These are phyloP conservation scores for Hybognathus amarus DNA, from an alignment of 2,797 vertebrate species.

Conservation along the genomic window DNA sequence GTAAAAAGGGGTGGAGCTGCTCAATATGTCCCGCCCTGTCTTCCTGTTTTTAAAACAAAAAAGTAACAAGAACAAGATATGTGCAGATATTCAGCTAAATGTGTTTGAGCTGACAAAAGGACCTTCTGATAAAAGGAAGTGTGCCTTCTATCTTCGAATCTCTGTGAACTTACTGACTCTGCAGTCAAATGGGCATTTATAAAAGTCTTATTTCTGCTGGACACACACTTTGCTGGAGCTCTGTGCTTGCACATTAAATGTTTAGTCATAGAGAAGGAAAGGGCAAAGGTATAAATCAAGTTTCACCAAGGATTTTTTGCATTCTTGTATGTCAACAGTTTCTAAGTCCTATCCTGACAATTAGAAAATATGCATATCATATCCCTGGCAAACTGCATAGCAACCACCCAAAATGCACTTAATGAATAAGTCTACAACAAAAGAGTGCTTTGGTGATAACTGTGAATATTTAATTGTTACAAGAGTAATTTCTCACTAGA, in stretches of 20 bases:
- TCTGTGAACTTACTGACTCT: background rate
- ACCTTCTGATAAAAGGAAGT: constrained; percentile 10
- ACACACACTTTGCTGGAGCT: constrained; percentile 26
- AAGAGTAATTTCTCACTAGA: no score
- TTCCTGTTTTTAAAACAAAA: background rate
- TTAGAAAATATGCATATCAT: background rate
- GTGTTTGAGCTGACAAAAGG: background rate
- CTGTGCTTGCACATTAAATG: constrained; percentile 47
- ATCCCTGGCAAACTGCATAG: no score
- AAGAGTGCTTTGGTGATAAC: no score
- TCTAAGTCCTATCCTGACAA: background rate
- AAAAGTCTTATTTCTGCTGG: constrained; percentile 58
- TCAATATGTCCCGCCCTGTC: no score
- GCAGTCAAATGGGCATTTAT: constrained; percentile 39
- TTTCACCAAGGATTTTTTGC: constrained; percentile 37
- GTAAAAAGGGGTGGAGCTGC: no score
- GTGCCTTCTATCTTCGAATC: background rate
- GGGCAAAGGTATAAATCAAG: constrained; percentile 59
- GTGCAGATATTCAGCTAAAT: background rate
- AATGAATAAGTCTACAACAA: no score
- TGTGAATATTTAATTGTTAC: no score
- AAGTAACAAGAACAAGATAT: background rate
- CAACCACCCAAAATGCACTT: background rate
- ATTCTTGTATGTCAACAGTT: background rate
- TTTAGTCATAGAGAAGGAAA: constrained; percentile 41